Evolutionary conservation across 2,113 vertebrate genomes (phyloP).

Genomic region (Pogona vitticeps): DNA sequence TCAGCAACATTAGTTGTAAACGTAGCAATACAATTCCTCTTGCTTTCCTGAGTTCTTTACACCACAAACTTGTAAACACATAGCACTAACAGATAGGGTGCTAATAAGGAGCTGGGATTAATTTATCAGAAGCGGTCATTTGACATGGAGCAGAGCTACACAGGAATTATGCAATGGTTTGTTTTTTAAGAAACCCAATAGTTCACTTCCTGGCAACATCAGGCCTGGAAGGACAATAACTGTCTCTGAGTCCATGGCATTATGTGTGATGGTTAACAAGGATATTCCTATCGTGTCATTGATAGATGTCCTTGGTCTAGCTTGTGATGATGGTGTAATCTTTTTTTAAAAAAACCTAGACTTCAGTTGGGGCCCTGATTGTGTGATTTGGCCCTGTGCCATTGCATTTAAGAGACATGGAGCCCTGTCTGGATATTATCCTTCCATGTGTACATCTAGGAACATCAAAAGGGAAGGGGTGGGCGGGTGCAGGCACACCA

Average conservation of each 20-base stretch:
- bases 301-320: too few species aligned
- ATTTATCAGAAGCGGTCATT: conserved; percentile 35
- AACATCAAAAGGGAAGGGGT: not conserved
- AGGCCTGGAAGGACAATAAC: too few species aligned
- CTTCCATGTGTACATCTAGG: not conserved
- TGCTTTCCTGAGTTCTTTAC: conserved; percentile 41
- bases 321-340: too few species aligned
- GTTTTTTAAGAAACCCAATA: not conserved
- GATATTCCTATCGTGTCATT: too few species aligned
- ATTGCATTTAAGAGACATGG: not conserved
- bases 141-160: conserved; percentile 29
- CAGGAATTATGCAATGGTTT: not conserved
- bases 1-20: conserved; percentile 4
- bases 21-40: conserved; percentile 29
- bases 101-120: conserved; percentile 31
- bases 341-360: too few species aligned
- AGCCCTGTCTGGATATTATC: not conserved
- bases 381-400: not conserved
- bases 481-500: not conserved
- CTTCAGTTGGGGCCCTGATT: not conserved
- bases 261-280: too few species aligned
- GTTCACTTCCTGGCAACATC: too few species aligned
- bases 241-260: too few species aligned
- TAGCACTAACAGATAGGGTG: not conserved
- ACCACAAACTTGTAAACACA: conserved; percentile 32